phyloP scores from a whole-genome alignment of 2,797 vertebrate genomes.

The Myotis myotis region DNA sequence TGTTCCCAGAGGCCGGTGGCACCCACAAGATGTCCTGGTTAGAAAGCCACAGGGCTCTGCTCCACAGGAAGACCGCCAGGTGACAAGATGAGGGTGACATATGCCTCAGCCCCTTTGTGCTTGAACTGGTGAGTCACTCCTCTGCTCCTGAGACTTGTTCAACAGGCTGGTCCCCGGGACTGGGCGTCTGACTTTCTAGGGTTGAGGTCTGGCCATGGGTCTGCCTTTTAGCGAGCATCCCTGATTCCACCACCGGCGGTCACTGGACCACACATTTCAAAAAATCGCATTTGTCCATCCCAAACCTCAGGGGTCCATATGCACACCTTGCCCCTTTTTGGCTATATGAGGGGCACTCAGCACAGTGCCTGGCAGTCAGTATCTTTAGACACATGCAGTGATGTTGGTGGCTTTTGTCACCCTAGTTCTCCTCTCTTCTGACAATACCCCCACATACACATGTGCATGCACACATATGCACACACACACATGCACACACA shows the following conservation, averaged over 20 bases:
- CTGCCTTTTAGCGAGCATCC: not conserved
- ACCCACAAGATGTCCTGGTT: not conserved
- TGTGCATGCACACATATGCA: not conserved
- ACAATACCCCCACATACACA: not conserved
- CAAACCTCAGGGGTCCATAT: not conserved
- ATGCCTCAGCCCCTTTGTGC: not conserved
- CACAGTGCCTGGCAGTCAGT: not conserved
- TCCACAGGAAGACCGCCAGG: not conserved
- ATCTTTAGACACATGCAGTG: not conserved
- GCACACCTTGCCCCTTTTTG: not conserved
- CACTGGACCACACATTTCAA: not conserved
- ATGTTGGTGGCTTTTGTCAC: not conserved
- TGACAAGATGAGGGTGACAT: not conserved
- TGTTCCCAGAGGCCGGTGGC: not conserved
- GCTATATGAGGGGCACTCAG: not conserved
- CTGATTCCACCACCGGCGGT: accelerated
- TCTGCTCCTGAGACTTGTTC: not conserved
- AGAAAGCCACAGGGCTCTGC: not conserved
- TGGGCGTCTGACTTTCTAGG: too few relatives aligned
- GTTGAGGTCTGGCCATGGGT: not conserved
- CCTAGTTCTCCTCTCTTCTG: not conserved
- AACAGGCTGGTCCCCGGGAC: not conserved
- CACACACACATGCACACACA: not conserved
- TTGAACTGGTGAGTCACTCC: not conserved
- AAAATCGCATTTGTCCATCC: not conserved